Evolutionary conservation across 1,140 invertebrate species (phyloP), one percentile per base, ranked within the genome.

Genomic region (Bombus sylvicola): DNA sequence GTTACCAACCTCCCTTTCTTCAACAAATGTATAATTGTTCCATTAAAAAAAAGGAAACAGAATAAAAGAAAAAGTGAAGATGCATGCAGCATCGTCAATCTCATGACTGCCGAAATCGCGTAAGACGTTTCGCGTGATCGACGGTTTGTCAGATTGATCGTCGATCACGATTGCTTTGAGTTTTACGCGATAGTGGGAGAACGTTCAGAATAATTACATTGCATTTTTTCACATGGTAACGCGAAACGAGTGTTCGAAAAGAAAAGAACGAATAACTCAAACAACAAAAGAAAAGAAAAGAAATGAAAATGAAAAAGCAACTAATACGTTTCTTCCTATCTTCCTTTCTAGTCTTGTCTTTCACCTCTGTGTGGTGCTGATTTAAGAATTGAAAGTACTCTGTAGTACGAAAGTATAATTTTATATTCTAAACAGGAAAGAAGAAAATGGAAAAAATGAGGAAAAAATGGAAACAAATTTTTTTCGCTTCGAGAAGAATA

Each of bases 271-370:
- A n/a, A 71, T 39, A 41, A 77, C 37, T 28, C 53, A 34, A 78
- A 39, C 72, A 57, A 69, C 3, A 62, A 62, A 62, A 28, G 28
- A 28, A 62, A n/a, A n/a, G n/a, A n/a, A 34, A n/a, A 62, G 12
- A n/a, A 69, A 71, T 9, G 22, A 25, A 72, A 71, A 75, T 79
- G 31, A 66, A 69, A 68, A 25, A 83, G 59, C 28, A 62, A 81
- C 31, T 71, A 62, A n/a, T 62, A 85, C 28, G 64, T 90, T 89
- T 90, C 82, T 79, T 90, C 81, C 81, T 89, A 79, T 80, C 80
- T 90, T 90, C 76, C 82, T 85, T 88, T 90, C 89, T 90, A 90
- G 88, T 90, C 89, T 89, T 77, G 57, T 87, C 86, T 90, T 90
- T 90, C 73, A 85, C 80, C 88, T 90, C 68, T 83, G 71, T 64